These are phyloP conservation scores for Crematogaster levior DNA, from an alignment of 2,888 invertebrate genomes.

Conservation along the genomic window DNA sequence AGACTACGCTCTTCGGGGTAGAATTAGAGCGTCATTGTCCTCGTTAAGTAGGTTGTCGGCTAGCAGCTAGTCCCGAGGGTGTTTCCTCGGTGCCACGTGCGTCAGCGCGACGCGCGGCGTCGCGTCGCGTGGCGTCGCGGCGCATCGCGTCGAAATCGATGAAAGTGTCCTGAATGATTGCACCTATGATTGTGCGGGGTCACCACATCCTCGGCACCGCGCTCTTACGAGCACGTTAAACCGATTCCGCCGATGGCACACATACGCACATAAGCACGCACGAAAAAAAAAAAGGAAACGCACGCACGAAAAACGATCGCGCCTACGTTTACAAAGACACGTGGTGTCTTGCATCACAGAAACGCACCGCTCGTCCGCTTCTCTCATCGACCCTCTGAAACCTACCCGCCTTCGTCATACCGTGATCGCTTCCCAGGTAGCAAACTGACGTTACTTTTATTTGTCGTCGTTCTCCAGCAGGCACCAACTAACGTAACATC, in stretches of 20 bases:
- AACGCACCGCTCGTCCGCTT: conserved; percentile 2
- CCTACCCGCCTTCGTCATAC: neutral
- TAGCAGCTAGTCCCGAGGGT: neutral
- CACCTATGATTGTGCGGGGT: conserved; percentile 20
- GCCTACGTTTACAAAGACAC: conserved; percentile 11
- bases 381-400: neutral
- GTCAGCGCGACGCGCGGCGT: conserved; percentile 8
- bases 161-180: conserved; percentile 64
- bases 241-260: neutral
- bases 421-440: neutral
- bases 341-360: neutral
- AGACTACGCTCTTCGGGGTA: neutral
- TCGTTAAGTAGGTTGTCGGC: conserved; percentile 31
- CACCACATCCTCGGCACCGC: conserved; percentile 19
- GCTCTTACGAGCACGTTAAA: conserved; percentile 4
- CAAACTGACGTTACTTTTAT: too few relatives aligned
- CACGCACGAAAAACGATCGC: neutral
- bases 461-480: too few relatives aligned
- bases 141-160: conserved; percentile 21
- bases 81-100: neutral
- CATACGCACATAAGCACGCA: neutral
- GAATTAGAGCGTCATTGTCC: conserved; percentile 14
- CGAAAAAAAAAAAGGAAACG: neutral
- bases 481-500: too few relatives aligned
- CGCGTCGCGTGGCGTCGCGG: neutral